A percentile compares a stretch with the other conserved stretches of the same genome.
Conservation (phyloP, 2,797 vertebrate genomes). For the Malacoraja senta region DNA sequence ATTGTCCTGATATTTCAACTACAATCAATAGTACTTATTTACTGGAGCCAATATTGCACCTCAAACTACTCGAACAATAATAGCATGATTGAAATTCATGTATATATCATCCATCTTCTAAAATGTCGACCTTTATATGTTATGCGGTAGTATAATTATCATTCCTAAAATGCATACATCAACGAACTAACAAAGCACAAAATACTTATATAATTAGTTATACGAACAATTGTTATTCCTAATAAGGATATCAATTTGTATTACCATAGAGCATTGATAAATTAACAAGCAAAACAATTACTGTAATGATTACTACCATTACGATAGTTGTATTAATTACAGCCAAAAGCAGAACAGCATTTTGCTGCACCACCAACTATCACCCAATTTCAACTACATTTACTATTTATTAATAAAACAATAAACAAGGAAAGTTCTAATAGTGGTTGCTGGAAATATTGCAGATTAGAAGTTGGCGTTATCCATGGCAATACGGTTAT, state of each 20-base stretch:
- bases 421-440: background rate
- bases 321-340: background rate
- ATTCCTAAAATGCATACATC: too few relatives aligned
- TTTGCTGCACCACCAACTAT: background rate
- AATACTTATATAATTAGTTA: background rate
- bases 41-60: background rate
- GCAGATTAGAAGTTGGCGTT: background rate
- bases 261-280: background rate
- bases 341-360: background rate
- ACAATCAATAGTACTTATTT: background rate
- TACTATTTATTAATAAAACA: background rate
- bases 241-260: background rate
- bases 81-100: background rate
- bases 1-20: background rate
- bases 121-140: background rate
- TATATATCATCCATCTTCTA: background rate
- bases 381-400: background rate
- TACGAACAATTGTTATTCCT: background rate
- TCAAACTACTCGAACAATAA: background rate
- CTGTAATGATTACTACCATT: background rate
- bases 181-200: too few relatives aligned
- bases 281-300: background rate
- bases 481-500: background rate
- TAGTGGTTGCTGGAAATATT: background rate
- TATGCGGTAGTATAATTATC: too few relatives aligned